These are phyloP conservation scores for Ammodytes marinus DNA, from an alignment of 2,113 vertebrate genomes.

Conservation along the genomic window DNA sequence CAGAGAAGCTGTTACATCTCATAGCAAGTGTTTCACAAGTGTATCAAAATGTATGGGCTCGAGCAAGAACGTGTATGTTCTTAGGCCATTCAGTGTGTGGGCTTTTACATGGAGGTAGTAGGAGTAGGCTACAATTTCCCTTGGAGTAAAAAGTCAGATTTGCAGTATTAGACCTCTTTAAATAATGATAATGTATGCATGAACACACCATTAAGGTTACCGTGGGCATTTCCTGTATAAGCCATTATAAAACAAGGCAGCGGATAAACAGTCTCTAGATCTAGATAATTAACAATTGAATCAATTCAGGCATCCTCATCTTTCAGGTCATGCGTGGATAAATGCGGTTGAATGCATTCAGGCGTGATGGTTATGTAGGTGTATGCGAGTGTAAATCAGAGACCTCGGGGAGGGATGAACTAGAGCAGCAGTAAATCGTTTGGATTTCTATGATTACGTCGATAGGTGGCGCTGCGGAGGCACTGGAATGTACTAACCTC, in stretches of 20 bases:
- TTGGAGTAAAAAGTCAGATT: constrained; percentile 23
- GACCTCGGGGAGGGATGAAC: constrained; percentile 7
- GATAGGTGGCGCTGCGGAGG: constrained; percentile 62
- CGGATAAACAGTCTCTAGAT: background rate
- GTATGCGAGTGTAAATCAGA: background rate
- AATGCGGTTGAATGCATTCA: background rate
- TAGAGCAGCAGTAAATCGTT: constrained; percentile 5
- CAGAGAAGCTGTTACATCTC: background rate
- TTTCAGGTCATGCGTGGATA: background rate
- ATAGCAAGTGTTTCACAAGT: background rate
- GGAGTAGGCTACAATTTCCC: background rate
- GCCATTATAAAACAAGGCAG: background rate
- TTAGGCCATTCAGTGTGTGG: background rate
- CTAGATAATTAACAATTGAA: background rate
- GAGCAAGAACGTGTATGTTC: background rate
- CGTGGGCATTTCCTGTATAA: background rate
- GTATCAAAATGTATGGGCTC: constrained; percentile 18
- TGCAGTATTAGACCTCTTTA: background rate
- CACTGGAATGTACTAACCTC: background rate
- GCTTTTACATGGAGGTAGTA: constrained; percentile 18
- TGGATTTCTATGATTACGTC: background rate
- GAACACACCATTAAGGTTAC: background rate
- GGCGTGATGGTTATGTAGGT: background rate
- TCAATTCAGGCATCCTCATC: no score
- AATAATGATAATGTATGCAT: background rate